These are phyloP conservation scores for Alsophila aescularia DNA, from an alignment of 2,888 invertebrate genomes.

Conservation along the genomic window DNA sequence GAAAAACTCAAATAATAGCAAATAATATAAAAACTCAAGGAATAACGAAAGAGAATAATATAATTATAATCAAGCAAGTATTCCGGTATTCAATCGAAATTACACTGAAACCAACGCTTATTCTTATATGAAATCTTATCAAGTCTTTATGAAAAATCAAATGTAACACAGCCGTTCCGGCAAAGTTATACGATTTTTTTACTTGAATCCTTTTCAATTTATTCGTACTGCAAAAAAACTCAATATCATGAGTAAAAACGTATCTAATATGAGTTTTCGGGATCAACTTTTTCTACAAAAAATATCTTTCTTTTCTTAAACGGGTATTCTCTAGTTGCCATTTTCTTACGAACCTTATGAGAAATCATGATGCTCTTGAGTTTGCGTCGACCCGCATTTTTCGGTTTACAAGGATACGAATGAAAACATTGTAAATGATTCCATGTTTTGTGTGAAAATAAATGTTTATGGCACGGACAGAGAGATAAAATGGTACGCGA, in stretches of 20 bases:
- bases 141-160: slow-evolving; percentile 3
- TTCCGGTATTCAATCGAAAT: too few relatives aligned
- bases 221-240: slow-evolving; percentile 5
- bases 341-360: slow-evolving; percentile 34
- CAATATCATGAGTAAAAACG: slow-evolving; percentile 29
- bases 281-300: too few relatives aligned
- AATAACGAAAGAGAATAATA: too few relatives aligned
- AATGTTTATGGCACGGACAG: slow-evolving; percentile 8
- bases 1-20: too few relatives aligned
- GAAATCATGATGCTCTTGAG: slow-evolving; percentile 37
- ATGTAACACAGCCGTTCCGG: background rate
- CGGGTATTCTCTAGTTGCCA: slow-evolving; percentile 15
- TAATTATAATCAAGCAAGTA: too few relatives aligned
- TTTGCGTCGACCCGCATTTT: slow-evolving; percentile 24
- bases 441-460: slow-evolving; percentile 5
- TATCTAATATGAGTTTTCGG: slow-evolving; percentile 21
- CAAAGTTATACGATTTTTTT: background rate
- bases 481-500: background rate
- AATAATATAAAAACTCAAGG: too few relatives aligned
- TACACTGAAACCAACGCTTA: background rate
- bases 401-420: slow-evolving; percentile 23
- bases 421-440: slow-evolving; percentile 11
- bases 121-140: slow-evolving; percentile 14
- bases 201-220: slow-evolving; percentile 6
- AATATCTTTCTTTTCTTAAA: too few relatives aligned